Conservation (phyloP, 2,888 invertebrate species). For the Aricia artaxerxes region DNA sequence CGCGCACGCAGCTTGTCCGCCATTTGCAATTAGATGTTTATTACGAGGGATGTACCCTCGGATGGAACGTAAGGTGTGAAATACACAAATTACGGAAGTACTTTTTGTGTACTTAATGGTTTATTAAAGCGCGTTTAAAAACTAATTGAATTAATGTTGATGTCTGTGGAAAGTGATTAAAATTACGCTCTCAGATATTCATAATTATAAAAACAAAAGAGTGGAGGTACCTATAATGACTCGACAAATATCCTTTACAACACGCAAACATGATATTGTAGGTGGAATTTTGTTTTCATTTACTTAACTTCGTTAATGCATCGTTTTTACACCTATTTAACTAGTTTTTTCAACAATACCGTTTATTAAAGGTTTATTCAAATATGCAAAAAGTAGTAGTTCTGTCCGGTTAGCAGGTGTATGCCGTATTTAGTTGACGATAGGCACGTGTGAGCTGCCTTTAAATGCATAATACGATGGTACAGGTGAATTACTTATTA, state of each 20-base stretch:
- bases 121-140: not conserved
- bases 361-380: not conserved
- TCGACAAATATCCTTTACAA: not conserved
- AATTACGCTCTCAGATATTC: not conserved
- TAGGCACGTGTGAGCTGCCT: conserved; percentile 4
- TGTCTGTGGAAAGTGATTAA: not conserved
- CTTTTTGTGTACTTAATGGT: not conserved
- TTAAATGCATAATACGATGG: conserved; percentile 10
- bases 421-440: not conserved
- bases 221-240: not conserved
- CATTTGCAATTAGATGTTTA: conserved; percentile 19
- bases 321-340: not conserved
- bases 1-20: conserved; percentile 19
- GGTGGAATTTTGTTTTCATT: not conserved
- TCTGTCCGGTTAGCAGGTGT: conserved; percentile 12
- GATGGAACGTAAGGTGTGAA: not conserved
- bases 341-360: not conserved
- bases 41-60: conserved; percentile 1
- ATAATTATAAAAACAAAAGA: not conserved
- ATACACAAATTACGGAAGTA: not conserved
- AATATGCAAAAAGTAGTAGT: conserved; percentile 2
- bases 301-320: not conserved
- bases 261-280: not conserved
- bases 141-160: not conserved
- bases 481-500: conserved; percentile 25